Evolutionary conservation across 2,113 vertebrate genomes (phyloP), one percentile per base, ranked within the genome.

Genomic region (Dicentrarchus labrax): DNA sequence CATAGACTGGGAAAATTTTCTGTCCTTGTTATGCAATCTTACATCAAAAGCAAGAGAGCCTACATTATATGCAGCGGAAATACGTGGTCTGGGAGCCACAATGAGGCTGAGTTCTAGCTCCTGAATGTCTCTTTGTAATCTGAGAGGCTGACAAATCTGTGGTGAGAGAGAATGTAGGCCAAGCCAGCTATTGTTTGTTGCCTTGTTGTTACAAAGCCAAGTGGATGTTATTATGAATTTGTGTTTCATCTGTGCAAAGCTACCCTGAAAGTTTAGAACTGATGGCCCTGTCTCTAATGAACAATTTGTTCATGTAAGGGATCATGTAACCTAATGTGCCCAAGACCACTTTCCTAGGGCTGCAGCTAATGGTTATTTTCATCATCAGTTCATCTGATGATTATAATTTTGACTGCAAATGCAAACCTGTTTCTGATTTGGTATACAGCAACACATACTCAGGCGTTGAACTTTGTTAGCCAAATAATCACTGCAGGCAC

Each of bases 41-140:
- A 4, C 61, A 73, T 71, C 30, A 65, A 72, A 59, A 39, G 24
- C 21, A 56, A 66, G 45, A 48, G 11, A 45, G 72, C 66, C 22
- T 30, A 0, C 24, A 39, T n/a, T 8, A 61, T 15, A 11, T 65
- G 64, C 67, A 51, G 12, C 53, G 61, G 12, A 62, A 50, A 11
- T 53, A 30, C n/a, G 21, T 62, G 45, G 8, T 64, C n/a, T 36
- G 7, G 6, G 22, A 77, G n/a, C 1, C 10, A 43, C 47, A 87
- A 30, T 16, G 75, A 81, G 83, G 51, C 87, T 30, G 41, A 64
- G 76, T 17, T 83, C 8, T 43, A 24, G 8, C 24, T 48, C 50
- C 67, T 72, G 71, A 86, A 79, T 76, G 74, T 86, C 17, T 78
- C 72, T 88, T 84, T 90, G 84, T 84, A 76, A 79, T 45, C 43